Conservation (phyloP, 2,113 vertebrate species). For the Rhabdomys dilectus region DNA sequence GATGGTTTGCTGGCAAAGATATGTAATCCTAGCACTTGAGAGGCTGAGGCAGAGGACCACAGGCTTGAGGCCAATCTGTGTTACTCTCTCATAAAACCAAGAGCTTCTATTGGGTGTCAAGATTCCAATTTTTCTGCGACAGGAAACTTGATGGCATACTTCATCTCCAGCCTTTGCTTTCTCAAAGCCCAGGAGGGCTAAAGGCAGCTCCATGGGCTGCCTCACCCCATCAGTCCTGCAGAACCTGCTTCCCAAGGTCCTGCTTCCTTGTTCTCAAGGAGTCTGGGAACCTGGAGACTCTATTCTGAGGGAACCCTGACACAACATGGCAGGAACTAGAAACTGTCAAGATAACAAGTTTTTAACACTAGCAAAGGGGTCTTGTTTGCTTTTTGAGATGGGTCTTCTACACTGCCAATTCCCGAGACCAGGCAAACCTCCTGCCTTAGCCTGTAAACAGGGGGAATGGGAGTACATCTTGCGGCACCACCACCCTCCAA, state of each 20-base stretch:
- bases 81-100: neutral
- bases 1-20: neutral
- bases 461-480: neutral
- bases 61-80: neutral
- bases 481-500: neutral
- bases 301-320: neutral
- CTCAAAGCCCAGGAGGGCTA: conserved; percentile 2
- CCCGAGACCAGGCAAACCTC: neutral
- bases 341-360: neutral
- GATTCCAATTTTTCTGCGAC: neutral
- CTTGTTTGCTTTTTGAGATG: neutral
- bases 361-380: neutral
- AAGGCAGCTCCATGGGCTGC: neutral
- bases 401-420: neutral
- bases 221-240: conserved; percentile 23
- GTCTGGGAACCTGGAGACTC: neutral
- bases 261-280: neutral
- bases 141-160: neutral
- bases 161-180: neutral
- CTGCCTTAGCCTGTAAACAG: neutral
- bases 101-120: neutral
- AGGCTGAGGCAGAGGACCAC: neutral
- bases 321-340: neutral
- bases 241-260: conserved; percentile 42
- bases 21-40: neutral